Evolutionary conservation across 2,113 vertebrate genomes (phyloP).

Genomic region (Agapornis roseicollis): DNA sequence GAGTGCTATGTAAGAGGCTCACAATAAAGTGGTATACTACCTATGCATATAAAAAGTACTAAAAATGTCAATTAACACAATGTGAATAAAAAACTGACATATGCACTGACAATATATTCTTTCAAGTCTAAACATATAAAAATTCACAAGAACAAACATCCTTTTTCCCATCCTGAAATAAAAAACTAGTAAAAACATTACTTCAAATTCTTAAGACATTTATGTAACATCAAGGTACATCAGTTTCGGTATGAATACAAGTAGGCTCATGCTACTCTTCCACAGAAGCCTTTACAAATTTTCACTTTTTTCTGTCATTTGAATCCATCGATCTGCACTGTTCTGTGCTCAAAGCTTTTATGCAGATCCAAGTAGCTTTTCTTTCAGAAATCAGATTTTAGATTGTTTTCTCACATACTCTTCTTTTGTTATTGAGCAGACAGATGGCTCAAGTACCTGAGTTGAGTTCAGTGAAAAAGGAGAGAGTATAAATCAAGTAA

Average conservation of each 20-base stretch:
- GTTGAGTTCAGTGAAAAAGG: slow-evolving; percentile 13
- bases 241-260: not conserved
- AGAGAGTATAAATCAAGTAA: not conserved
- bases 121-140: not conserved
- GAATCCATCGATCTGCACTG: not conserved
- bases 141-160: not conserved
- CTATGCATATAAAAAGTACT: not conserved
- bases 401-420: slow-evolving; percentile 7
- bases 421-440: slow-evolving; percentile 11
- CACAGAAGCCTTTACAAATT: not conserved
- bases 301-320: not conserved
- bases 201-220: not conserved
- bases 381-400: slow-evolving; percentile 19
- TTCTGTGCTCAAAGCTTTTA: not conserved
- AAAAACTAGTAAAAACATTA: not conserved
- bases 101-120: not conserved
- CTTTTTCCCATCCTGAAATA: not conserved
- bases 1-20: not conserved
- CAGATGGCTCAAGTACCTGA: slow-evolving; percentile 31
- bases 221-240: not conserved
- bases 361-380: not conserved
- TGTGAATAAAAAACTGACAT: not conserved
- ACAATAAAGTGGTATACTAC: not conserved
- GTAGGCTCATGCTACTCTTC: not conserved
- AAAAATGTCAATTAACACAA: not conserved